A percentile compares a stretch with the other conserved stretches of the same genome.
Evolutionary conservation across 2,888 invertebrate genomes (phyloP).

Genomic region (Pseudeuparius sepicola): DNA sequence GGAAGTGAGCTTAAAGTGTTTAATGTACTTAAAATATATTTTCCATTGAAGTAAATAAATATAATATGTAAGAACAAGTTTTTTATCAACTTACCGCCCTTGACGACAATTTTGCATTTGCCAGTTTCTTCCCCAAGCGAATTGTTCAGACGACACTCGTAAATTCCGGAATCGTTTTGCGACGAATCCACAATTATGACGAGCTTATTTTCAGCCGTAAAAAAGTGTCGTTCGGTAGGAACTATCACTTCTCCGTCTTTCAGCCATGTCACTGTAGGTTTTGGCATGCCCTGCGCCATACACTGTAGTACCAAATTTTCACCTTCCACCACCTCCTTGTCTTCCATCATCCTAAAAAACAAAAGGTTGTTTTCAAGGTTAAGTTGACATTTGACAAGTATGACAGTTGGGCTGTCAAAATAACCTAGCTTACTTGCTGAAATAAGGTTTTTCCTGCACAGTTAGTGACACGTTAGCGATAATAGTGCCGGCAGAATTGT

Average conservation of each 20-base stretch:
- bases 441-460: constrained; percentile 78
- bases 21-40: too few relatives aligned
- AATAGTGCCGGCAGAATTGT: constrained; percentile 79
- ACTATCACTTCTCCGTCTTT: constrained; percentile 70
- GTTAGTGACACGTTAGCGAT: constrained; percentile 78
- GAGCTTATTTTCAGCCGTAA: constrained; percentile 79
- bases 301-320: constrained; percentile 83
- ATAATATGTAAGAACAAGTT: too few relatives aligned
- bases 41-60: too few relatives aligned
- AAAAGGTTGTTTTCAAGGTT: too few relatives aligned
- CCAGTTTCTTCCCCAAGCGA: constrained; percentile 68
- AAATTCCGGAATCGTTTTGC: constrained; percentile 69
- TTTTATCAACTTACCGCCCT: constrained; percentile 51
- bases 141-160: constrained; percentile 86
- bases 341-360: constrained; percentile 80
- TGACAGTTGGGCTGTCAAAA: too few relatives aligned
- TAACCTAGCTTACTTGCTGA: too few relatives aligned
- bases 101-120: constrained; percentile 59
- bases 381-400: too few relatives aligned
- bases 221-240: constrained; percentile 72
- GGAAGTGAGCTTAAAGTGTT: too few relatives aligned
- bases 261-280: constrained; percentile 71
- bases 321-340: constrained; percentile 72
- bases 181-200: constrained; percentile 77
- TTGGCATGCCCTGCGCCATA: constrained; percentile 75